Evolutionary conservation across 2,113 vertebrate genomes (phyloP).

Genomic region (Mus musculus): DNA sequence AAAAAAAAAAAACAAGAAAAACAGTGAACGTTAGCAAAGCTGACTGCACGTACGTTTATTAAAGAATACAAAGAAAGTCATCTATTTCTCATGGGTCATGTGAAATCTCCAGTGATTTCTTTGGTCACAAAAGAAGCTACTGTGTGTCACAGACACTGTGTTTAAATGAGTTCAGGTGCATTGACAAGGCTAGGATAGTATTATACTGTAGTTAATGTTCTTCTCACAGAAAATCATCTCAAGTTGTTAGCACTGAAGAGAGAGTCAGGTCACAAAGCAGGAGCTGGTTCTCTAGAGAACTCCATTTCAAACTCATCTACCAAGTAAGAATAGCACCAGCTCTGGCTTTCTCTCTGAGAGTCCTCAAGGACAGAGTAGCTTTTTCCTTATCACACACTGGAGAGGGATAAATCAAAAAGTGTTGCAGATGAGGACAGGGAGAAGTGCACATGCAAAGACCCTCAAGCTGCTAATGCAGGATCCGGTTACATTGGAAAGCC

Average conservation of each 20-base stretch:
- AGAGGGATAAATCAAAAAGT: conserved; percentile 65
- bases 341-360: conserved; percentile 67
- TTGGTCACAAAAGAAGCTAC: neutral
- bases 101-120: neutral
- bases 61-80: neutral
- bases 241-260: conserved; percentile 50
- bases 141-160: neutral
- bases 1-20: neutral
- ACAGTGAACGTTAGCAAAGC: neutral
- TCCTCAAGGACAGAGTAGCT: conserved; percentile 61
- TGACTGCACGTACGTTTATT: neutral
- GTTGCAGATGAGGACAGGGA: conserved; percentile 46
- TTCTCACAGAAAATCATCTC: conserved; percentile 38
- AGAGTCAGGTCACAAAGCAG: conserved; percentile 54
- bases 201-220: conserved; percentile 36
- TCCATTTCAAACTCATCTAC: conserved; percentile 73
- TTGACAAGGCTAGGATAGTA: conserved; percentile 13
- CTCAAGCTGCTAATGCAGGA: neutral
- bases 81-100: neutral
- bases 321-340: conserved; percentile 47
- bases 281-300: conserved; percentile 49
- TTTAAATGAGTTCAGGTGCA: neutral
- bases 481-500: conserved; percentile 55
- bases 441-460: conserved; percentile 46
- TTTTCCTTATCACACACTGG: conserved; percentile 50